Evolutionary conservation across 2,888 invertebrate species (phyloP), one percentile per base, ranked within the genome.

Genomic region (Ischnura elegans): DNA sequence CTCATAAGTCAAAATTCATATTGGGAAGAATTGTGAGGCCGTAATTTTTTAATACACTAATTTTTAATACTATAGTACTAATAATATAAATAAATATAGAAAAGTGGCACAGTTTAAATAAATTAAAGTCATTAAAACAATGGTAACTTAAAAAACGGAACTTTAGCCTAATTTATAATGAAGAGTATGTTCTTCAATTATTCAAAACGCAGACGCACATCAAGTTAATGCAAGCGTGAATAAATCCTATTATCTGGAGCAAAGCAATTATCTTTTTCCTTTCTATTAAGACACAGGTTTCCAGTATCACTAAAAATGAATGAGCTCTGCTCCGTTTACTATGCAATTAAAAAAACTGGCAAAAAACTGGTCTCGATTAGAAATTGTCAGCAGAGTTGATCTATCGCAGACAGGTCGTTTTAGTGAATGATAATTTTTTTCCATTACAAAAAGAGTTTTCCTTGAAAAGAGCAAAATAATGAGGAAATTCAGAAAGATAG

Each of bases 341-440:
- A 36, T 0, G 76, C 10, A 16, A n/a, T 16, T 76, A 25, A 76
- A 8, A 36, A 76, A 76, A 76, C 36, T 3, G 36, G 13, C 36
- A 76, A 76, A 76, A 76, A 76, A 76, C 76, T 76, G 13, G 76
- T 76, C 36, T 76, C 76, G 29, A 76, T 76, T 76, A 76, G 36
- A 36, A 36, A 36, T 13, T 76, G 76, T 36, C 76, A 76, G 76
- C 76, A 13, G 36, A 76, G 36, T 76, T 76, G 29, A 76, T 36
- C 29, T 36, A 76, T 36, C 76, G 3, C 76, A 76, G 76, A 76
- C 76, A 16, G 36, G 76, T 36, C 36, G 10, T 16, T 36, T 16
- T 0, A 16, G 36, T 16, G 76, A 36, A 36, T 8, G 76, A 76
- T 36, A 76, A 76, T 76, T 36, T 36, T 76, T 29, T 76, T 76